Evolutionary conservation across 2,113 vertebrate species (phyloP).

Genomic region (Mungos mungo): DNA sequence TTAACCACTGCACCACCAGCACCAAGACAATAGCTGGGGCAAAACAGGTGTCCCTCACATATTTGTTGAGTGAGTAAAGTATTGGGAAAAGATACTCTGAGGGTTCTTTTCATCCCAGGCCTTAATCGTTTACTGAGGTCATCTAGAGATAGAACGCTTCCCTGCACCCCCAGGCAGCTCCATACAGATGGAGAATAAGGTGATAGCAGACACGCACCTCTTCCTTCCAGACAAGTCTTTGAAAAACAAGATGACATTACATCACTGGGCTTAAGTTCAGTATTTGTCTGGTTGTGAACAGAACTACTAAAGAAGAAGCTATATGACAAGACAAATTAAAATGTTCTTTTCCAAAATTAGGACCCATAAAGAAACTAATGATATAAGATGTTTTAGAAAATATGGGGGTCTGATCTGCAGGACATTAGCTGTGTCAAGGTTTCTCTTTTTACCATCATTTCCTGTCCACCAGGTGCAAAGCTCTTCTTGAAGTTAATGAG

Average conservation of each 20-base stretch:
- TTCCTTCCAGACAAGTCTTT: background rate
- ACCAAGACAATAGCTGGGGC: background rate
- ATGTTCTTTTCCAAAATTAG: background rate
- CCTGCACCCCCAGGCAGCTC: background rate
- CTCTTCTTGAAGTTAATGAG: background rate
- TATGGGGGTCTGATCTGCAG: background rate
- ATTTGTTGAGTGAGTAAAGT: background rate
- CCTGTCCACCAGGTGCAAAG: background rate
- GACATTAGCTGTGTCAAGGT: background rate
- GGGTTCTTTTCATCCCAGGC: background rate
- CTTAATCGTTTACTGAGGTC: background rate
- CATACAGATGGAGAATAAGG: background rate
- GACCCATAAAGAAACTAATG: background rate
- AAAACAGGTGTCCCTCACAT: background rate
- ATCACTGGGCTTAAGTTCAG: background rate
- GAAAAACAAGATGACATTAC: background rate
- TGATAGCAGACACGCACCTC: rapidly evolving
- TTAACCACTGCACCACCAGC: background rate
- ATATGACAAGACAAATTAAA: background rate
- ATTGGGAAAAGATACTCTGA: background rate
- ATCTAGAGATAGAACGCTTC: background rate
- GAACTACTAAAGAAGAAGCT: background rate
- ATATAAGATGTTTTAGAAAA: background rate
- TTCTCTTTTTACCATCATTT: background rate
- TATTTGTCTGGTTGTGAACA: background rate